A percentile compares a stretch with the other conserved stretches of the same genome.
phyloP scores from a whole-genome alignment of 1,140 invertebrate genomes.

The Antheraea mylitta region DNA sequence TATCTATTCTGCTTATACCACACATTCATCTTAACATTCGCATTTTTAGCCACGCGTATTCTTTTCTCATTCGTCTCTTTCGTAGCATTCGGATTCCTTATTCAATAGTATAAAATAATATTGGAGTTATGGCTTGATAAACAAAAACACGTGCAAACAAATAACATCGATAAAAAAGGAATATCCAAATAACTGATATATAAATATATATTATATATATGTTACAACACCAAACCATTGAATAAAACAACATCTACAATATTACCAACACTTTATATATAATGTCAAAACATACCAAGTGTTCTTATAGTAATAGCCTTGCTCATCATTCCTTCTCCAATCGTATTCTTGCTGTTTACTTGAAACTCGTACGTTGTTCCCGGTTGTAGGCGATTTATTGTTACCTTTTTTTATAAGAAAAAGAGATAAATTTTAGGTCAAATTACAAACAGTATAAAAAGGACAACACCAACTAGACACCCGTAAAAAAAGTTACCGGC shows the following conservation, averaged over 20 bases:
- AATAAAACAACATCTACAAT: not conserved
- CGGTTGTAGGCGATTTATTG: conserved; percentile 93
- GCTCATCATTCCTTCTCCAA: conserved; percentile 97
- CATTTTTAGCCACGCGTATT: too few relatives aligned
- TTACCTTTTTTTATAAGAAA: conserved; percentile 80
- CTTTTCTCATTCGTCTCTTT: too few relatives aligned
- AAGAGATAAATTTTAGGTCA: too few relatives aligned
- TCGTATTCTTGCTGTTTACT: conserved; percentile 95
- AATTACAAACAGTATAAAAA: not conserved
- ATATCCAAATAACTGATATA: not conserved
- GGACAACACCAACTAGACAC: too few relatives aligned
- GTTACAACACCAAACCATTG: not conserved
- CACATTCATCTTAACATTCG: too few relatives aligned
- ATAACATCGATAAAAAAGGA: not conserved
- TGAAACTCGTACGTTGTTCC: conserved; percentile 97
- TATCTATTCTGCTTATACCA: too few relatives aligned
- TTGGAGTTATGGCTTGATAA: not conserved
- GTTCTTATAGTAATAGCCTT: conserved; percentile 94
- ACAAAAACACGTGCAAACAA: not conserved
- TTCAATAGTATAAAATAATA: not conserved
- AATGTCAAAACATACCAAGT: conserved; percentile 84
- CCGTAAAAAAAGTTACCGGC: too few relatives aligned
- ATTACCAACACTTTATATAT: not conserved
- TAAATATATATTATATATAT: not conserved
- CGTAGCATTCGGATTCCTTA: too few relatives aligned